Percentiles rank a stretch among this genome's conserved stretches.
These are phyloP conservation scores for Cyanocitta stelleri DNA, from an alignment of 2,113 vertebrate genomes.

Conservation along the genomic window DNA sequence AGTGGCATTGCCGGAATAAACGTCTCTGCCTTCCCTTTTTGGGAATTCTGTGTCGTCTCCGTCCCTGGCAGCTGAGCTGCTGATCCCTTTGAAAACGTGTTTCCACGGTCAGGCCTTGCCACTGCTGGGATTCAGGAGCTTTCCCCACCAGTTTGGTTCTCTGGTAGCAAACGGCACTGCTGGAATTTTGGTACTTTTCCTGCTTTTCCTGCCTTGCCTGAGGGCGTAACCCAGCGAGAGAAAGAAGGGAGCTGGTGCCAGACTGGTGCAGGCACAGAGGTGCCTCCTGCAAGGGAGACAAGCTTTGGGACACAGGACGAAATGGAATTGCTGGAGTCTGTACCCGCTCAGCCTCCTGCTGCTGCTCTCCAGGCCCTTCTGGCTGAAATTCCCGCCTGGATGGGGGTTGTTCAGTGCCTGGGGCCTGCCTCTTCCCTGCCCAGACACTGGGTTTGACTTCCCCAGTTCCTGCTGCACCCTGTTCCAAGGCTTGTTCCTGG, in stretches of 20 bases:
- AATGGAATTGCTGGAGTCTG: neutral
- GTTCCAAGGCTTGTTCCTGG: neutral
- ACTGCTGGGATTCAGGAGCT: neutral
- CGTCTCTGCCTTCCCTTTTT: slow-evolving; percentile 38
- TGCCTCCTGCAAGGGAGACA: neutral
- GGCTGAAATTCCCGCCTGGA: neutral
- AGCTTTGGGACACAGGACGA: neutral
- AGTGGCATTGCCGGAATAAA: slow-evolving; percentile 63
- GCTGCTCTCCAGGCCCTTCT: neutral
- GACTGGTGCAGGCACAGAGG: no score
- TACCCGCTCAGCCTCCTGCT: neutral
- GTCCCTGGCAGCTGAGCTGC: neutral
- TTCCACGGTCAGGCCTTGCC: rapidly evolving
- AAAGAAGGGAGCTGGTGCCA: neutral
- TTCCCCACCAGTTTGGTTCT: rapidly evolving
- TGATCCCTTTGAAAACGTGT: rapidly evolving
- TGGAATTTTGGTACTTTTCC: rapidly evolving
- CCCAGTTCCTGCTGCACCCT: neutral
- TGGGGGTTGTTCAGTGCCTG: neutral
- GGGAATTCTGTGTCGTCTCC: neutral
- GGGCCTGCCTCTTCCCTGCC: neutral
- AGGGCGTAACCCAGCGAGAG: neutral
- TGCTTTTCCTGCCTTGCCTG: neutral
- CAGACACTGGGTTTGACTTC: neutral
- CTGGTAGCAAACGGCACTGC: neutral